These are phyloP conservation scores for Plectrocnemia conspersa DNA, from an alignment of 1,140 invertebrate species.

Conservation along the genomic window DNA sequence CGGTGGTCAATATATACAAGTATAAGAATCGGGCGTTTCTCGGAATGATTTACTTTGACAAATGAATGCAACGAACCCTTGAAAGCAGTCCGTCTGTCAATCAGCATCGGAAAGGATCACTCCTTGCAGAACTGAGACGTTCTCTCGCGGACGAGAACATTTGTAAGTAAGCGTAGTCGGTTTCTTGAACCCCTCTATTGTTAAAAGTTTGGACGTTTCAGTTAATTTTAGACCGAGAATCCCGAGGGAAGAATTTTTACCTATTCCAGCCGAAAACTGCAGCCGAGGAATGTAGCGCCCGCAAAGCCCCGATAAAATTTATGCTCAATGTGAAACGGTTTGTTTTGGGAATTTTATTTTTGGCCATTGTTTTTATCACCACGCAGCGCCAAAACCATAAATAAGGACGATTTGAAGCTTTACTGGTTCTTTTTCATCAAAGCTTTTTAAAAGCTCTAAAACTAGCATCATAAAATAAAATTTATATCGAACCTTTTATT, in stretches of 20 bases:
- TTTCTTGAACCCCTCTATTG: constrained; percentile 22
- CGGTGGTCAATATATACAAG: constrained; percentile 8
- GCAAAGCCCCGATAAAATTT: constrained; percentile 9
- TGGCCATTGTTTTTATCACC: background rate
- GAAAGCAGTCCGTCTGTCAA: constrained; percentile 20
- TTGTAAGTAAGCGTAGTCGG: background rate
- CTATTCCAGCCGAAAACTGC: constrained; percentile 7
- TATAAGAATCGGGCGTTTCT: background rate
- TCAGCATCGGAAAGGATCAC: constrained; percentile 10
- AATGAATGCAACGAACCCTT: constrained; percentile 21
- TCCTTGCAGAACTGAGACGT: background rate
- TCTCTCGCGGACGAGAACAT: background rate
- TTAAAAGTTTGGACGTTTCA: constrained; percentile 10
- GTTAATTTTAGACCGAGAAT: constrained; percentile 15
- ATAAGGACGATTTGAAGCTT: too few relatives aligned
- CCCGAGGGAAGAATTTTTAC: constrained; percentile 3
- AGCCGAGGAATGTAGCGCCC: constrained; percentile 8
- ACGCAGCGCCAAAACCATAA: too few relatives aligned
- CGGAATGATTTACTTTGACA: constrained; percentile 23
- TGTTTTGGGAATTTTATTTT: constrained; percentile 8
- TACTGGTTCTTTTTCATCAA: background rate
- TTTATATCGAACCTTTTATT: background rate
- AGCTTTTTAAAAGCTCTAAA: background rate
- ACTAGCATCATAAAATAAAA: background rate
- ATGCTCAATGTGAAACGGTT: constrained; percentile 9